Evolutionary conservation across 30 jellyfish, hydroid and myxozoan species (phyloP).

Genomic region (Chrysaora quinquecirrha): DNA sequence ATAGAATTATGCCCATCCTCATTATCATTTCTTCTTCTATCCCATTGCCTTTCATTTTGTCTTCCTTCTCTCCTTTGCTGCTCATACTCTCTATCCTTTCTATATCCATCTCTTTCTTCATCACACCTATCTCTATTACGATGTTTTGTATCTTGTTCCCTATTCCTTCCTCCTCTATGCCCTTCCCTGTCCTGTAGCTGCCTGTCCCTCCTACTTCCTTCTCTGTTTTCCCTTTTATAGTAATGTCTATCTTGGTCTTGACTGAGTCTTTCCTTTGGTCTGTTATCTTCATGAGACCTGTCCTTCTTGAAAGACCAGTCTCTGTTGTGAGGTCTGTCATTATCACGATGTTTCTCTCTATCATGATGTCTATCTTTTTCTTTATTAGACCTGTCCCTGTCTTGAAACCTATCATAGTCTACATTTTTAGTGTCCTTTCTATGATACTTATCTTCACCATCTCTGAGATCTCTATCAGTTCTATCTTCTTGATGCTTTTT

Average conservation of each 20-base stretch:
- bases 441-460: too few relatives aligned
- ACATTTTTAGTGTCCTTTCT: too few relatives aligned
- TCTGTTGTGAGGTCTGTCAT: too few relatives aligned
- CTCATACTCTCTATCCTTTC: not conserved
- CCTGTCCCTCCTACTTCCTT: not conserved
- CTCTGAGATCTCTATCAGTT: too few relatives aligned
- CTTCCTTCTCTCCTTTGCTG: not conserved
- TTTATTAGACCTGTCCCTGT: not conserved
- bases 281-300: not conserved
- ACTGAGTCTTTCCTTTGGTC: not conserved
- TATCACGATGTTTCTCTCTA: not conserved
- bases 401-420: too few relatives aligned
- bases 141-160: not conserved
- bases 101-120: not conserved
- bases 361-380: not conserved
- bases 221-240: not conserved
- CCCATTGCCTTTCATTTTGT: slow-evolving; percentile 24
- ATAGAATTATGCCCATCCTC: not conserved
- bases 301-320: too few relatives aligned
- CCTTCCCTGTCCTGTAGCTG: not conserved
- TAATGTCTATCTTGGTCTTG: not conserved
- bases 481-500: too few relatives aligned
- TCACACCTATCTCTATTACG: not conserved
- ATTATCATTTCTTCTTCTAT: slow-evolving; percentile 14
- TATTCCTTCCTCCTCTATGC: not conserved